Conservation (phyloP, 2,113 vertebrate genomes). For the Morone saxatilis region DNA sequence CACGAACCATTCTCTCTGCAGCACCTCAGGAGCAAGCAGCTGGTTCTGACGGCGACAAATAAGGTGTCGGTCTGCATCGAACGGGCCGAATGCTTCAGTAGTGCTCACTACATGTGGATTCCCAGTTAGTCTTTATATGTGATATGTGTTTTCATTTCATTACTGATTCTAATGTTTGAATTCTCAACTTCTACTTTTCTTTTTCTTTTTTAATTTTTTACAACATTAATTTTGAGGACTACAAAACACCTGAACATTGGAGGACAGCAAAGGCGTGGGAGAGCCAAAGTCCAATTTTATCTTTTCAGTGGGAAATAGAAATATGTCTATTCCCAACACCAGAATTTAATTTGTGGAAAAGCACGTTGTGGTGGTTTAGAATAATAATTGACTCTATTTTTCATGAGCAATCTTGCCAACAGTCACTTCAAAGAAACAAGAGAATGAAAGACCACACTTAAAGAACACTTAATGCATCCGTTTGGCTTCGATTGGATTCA, state of each 20-base stretch:
- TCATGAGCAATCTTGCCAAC: background rate
- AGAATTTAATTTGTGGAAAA: background rate
- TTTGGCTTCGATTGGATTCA: background rate
- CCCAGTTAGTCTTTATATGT: background rate
- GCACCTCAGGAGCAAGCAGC: background rate
- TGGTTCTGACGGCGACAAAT: background rate
- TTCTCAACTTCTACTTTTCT: background rate
- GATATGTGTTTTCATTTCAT: background rate
- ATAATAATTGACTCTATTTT: background rate
- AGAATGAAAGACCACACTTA: slow-evolving; percentile 10
- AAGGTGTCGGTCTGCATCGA: background rate
- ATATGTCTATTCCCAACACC: background rate
- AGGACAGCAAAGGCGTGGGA: background rate
- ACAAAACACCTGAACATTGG: background rate
- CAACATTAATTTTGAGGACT: background rate
- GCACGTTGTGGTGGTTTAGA: background rate
- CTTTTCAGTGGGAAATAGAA: background rate
- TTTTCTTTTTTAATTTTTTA: background rate
- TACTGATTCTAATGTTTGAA: background rate
- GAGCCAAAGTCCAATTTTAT: background rate
- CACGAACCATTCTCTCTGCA: background rate
- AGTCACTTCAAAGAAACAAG: slow-evolving; percentile 1
- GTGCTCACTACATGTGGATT: background rate
- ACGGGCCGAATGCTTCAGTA: background rate
- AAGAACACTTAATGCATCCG: background rate